phyloP scores from a whole-genome alignment of 2,888 invertebrate species.

The Callyntrura sp. region DNA sequence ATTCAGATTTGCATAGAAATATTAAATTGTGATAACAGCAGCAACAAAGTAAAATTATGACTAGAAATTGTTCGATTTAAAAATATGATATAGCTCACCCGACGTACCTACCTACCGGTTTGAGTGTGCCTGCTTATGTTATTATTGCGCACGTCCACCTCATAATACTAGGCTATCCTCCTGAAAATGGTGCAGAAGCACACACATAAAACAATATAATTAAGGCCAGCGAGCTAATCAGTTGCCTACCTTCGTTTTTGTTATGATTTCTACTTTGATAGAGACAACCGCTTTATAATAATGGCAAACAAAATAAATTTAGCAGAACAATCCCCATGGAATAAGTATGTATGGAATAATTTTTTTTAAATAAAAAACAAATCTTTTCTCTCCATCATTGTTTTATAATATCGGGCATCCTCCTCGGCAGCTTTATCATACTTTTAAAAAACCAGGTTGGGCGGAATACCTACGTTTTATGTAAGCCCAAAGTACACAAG shows the following conservation, averaged over 20 bases:
- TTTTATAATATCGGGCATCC: neutral
- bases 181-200: neutral
- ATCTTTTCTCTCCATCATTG: neutral
- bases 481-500: neutral
- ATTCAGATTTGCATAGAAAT: slow-evolving; percentile 44
- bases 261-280: slow-evolving; percentile 34
- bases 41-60: slow-evolving; percentile 4
- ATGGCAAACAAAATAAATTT: neutral
- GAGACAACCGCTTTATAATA: neutral
- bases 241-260: slow-evolving; percentile 40
- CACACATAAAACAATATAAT: slow-evolving; percentile 34
- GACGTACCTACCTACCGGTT: neutral
- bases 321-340: neutral
- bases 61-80: slow-evolving; percentile 13
- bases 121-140: neutral
- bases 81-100: slow-evolving; percentile 13
- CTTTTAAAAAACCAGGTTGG: neutral
- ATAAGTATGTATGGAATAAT: neutral
- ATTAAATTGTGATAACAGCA: slow-evolving; percentile 3
- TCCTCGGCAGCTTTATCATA: neutral
- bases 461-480: neutral
- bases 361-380: neutral
- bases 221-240: slow-evolving; percentile 47
- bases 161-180: neutral
- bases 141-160: neutral